Evolutionary conservation across 2,113 vertebrate species (phyloP).

Genomic region (Willisornis vidua): DNA sequence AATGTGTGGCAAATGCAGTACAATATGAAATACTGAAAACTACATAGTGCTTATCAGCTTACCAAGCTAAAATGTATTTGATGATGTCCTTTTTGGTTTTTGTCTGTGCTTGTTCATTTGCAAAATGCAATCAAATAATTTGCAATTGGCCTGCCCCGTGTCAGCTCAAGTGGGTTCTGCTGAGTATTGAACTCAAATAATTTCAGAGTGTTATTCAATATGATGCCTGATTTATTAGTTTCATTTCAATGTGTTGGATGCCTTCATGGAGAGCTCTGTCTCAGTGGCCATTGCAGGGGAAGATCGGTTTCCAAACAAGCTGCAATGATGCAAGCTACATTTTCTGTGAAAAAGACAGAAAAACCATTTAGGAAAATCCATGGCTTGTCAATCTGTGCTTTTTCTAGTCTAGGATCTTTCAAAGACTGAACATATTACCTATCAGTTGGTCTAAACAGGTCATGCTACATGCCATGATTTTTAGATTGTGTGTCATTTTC

Average conservation of each 20-base stretch:
- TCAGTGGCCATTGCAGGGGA: neutral
- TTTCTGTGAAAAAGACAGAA: constrained; percentile 3
- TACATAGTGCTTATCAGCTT: neutral
- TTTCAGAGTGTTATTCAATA: constrained; percentile 18
- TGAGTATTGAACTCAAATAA: constrained; percentile 13
- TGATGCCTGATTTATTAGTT: neutral
- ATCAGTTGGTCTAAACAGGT: neutral
- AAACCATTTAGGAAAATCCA: constrained; percentile 24
- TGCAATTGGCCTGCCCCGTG: neutral
- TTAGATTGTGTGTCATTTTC: constrained; percentile 10
- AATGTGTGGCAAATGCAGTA: neutral
- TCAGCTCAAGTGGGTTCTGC: constrained; percentile 4
- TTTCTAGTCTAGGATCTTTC: neutral
- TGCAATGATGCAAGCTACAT: neutral
- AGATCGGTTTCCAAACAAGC: neutral
- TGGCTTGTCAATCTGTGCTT: neutral
- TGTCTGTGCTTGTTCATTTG: constrained; percentile 22
- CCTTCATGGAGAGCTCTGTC: constrained; percentile 5
- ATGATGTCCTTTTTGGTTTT: constrained; percentile 12
- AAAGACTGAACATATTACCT: neutral
- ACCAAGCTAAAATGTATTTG: neutral
- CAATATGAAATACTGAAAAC: neutral
- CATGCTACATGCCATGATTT: neutral
- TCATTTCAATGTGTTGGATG: neutral
- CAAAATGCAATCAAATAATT: constrained; percentile 29